Percentiles rank a stretch among this genome's conserved stretches.
phyloP scores from a whole-genome alignment of 2,888 invertebrate species.

The Rhogogaster chlorosoma region DNA sequence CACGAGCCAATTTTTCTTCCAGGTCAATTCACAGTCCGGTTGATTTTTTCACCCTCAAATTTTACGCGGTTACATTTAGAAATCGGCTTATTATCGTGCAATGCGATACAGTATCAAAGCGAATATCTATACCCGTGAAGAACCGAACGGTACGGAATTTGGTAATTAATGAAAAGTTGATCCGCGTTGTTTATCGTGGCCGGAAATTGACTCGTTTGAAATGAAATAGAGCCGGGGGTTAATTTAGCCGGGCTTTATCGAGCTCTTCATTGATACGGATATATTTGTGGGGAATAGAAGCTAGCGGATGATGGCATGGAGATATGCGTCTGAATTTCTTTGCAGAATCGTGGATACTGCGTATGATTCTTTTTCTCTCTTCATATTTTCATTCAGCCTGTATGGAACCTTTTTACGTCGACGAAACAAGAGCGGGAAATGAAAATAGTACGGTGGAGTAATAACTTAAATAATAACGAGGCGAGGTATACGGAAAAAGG shows the following conservation, averaged over 20 bases:
- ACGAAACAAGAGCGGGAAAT: neutral
- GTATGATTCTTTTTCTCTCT: neutral
- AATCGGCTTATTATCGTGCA: no score
- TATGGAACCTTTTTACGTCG: neutral
- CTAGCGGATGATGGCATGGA: no score
- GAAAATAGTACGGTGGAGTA: neutral
- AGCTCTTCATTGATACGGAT: neutral
- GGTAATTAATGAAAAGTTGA: neutral
- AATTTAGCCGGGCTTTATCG: neutral
- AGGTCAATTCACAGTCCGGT: no score
- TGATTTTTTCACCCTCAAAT: no score
- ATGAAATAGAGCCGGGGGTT: neutral
- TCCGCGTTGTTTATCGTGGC: neutral
- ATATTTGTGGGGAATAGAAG: no score
- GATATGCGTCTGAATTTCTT: neutral
- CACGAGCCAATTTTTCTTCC: no score
- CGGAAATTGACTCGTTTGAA: neutral
- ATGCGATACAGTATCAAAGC: no score
- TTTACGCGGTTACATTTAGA: no score
- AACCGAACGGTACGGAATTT: neutral
- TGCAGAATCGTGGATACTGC: neutral
- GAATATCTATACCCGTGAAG: no score
- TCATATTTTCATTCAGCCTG: neutral
- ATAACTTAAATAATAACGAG: neutral
- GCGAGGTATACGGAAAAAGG: neutral